Base-by-base conservation (phyloP, 2,888 invertebrate genomes). In the Blera fallax region DNA sequence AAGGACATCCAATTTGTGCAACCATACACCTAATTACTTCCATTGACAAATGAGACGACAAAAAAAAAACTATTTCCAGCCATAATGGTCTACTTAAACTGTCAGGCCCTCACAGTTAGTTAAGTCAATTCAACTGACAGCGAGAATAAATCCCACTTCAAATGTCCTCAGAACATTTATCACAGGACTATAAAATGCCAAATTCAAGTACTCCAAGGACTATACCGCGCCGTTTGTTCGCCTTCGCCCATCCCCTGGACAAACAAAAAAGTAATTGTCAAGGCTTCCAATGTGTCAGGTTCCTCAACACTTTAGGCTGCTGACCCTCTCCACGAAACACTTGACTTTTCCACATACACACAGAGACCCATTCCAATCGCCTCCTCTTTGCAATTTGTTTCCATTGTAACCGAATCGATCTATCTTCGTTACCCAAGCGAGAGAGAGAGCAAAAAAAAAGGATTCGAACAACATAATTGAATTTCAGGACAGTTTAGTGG, bases 401-500 rank as follows among this genome's bases (percentile, higher is more conserved):
- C 54, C 62, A 69, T 73, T 83, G 78, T 83, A 45, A 72, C 58
- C 37, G 52, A 67, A 73, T 83, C 83, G 78, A 83, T 83, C 62
- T 78, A 73, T 83, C 83, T 83, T 83, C 67, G 60, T 83, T 40
- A 37, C 37, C 21, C 27, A 10, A 34, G 16, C 48, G 52, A 14
- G 48, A 34, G 37, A 3, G 3, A 3, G 37, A 27, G 27, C 11
- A 16, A 52, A 6, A 21, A 50, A 29, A 62, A 43, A 32, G 18
- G 62, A 64, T 32, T 73, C 54, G 37, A 56, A 73, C 58, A 67
- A 73, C 78, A 62, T 73, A 78, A 83, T 78, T 83, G 83, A 78
- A 78, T 78, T 78, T 83, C 73, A 67, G 37, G 60, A 58, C 60
- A 83, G 77, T 72, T 83, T 56, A 78, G 83, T 78, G 73, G 78